Conservation (phyloP, 2,113 vertebrate genomes). For the Coregonus clupeaformis region DNA sequence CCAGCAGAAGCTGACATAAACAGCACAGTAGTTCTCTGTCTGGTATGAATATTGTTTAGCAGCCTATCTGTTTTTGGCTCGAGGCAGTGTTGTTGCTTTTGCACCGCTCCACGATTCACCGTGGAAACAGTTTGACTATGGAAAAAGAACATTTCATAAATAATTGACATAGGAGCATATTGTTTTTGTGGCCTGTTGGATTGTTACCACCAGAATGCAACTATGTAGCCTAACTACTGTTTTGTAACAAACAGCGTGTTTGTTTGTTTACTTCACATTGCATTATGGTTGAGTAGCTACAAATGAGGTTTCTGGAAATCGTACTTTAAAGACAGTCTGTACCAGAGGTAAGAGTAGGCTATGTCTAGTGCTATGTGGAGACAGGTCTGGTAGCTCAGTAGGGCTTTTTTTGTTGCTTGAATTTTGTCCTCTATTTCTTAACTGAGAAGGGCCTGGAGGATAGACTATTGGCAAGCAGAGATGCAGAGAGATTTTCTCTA, state of each 20-base stretch:
- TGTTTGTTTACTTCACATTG: constrained; percentile 30
- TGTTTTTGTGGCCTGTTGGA: constrained; percentile 27
- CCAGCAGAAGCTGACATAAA: neutral
- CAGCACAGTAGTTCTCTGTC: neutral
- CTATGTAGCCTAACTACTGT: neutral
- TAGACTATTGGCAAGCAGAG: constrained; percentile 62
- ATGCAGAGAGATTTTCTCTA: constrained; percentile 60
- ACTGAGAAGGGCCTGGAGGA: constrained; percentile 58
- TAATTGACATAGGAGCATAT: constrained; percentile 35
- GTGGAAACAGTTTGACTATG: neutral
- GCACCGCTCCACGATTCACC: neutral
- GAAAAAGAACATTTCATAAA: constrained; percentile 17
- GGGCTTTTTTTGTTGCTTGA: neutral
- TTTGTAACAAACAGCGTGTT: neutral
- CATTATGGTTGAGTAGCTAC: constrained; percentile 34
- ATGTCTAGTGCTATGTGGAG: constrained; percentile 18
- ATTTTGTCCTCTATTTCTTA: neutral
- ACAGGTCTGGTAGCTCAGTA: constrained; percentile 23
- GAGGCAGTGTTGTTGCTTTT: neutral
- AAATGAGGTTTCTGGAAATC: constrained; percentile 38
- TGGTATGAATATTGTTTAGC: neutral
- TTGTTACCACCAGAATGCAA: constrained; percentile 21
- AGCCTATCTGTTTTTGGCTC: neutral
- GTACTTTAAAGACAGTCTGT: constrained; percentile 13
- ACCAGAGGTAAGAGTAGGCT: no score